Conservation (phyloP, 2,113 vertebrate genomes). For the Oryzias javanicus region DNA sequence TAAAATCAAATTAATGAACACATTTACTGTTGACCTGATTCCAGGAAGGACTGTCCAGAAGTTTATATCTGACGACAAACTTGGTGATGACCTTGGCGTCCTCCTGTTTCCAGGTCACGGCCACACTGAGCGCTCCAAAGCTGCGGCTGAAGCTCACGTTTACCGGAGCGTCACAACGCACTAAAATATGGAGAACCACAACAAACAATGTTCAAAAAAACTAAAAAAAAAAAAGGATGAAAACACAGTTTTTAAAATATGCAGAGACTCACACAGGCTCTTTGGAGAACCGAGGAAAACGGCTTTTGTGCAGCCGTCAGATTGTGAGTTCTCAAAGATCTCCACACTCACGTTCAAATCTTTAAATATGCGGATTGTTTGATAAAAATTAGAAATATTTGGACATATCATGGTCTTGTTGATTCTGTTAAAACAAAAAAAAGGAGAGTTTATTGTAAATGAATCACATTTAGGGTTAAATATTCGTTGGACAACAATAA, state of each 20-base stretch:
- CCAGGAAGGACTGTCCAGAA: slow-evolving; percentile 26
- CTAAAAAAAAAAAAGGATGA: not conserved
- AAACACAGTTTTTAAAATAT: not conserved
- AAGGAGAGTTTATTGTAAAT: not conserved
- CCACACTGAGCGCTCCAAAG: slow-evolving; percentile 42
- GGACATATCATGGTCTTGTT: accelerated
- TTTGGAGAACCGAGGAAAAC: slow-evolving; percentile 44
- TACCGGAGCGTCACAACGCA: slow-evolving; percentile 54
- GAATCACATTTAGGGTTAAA: not conserved
- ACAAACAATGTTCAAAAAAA: not conserved
- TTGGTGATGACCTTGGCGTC: not conserved
- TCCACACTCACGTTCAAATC: accelerated
- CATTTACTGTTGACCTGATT: slow-evolving; percentile 48
- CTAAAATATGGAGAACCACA: slow-evolving; percentile 45
- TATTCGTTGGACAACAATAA: too few species aligned
- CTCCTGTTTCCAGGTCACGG: slow-evolving; percentile 36
- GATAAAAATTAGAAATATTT: not conserved
- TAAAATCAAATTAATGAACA: too few species aligned
- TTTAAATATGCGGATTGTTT: accelerated
- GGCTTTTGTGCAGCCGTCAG: slow-evolving; percentile 49
- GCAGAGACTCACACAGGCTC: slow-evolving; percentile 44
- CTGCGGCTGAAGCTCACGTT: slow-evolving; percentile 36
- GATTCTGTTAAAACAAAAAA: not conserved
- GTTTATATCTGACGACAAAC: slow-evolving; percentile 57
- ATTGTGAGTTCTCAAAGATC: slow-evolving; percentile 43